Evolutionary conservation across 2,113 vertebrate genomes (phyloP), one percentile per base, ranked within the genome.

Genomic region (Clarias magur): DNA sequence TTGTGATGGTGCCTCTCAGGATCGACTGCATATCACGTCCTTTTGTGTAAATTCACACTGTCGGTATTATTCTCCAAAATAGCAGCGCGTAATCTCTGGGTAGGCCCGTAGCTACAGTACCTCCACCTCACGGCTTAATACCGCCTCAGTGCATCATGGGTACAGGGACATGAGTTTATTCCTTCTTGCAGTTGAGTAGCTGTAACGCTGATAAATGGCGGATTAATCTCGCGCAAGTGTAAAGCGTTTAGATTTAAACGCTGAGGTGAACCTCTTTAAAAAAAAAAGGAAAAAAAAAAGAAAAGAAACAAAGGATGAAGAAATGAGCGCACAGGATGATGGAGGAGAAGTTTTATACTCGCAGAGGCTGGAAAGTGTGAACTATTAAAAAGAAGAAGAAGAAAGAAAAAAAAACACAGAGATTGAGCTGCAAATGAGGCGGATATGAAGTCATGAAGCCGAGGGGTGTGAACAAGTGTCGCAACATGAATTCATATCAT

Each of bases 191-290:
- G 30, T 25, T 75, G 68, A 87, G 10, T n/a, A 53, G 56, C 56
- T 75, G 62, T 87, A 87, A 87, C 65, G 67, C 79, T 87, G 85
- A 82, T 87, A 87, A 87, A 87, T 82, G 80, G 80, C 4, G 70
- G 59, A 87, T 87, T 87, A 83, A 87, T 87, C 54, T 57, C 42
- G 34, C 21, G 34, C 27, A n/a, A 86, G 42, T 21, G 78, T 75
- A 82, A 82, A 82, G 80, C 7, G 70, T 78, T 78, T 83, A 87
- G 70, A 56, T 83, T 76, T 83, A 78, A 82, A 72, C 53, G 42
- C 9, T 34, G 85, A 82, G 65, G 38, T 86, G 53, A 86, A 67
- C 30, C 53, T 80, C 54, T 86, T 72, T 59, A 70, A 80, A 48
- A 56, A 48, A n/a, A n/a, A n/a, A n/a, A n/a, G n/a, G n/a, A n/a